These are phyloP conservation scores for Phyllostomus hastatus DNA, from an alignment of 2,113 vertebrate genomes.

Conservation along the genomic window DNA sequence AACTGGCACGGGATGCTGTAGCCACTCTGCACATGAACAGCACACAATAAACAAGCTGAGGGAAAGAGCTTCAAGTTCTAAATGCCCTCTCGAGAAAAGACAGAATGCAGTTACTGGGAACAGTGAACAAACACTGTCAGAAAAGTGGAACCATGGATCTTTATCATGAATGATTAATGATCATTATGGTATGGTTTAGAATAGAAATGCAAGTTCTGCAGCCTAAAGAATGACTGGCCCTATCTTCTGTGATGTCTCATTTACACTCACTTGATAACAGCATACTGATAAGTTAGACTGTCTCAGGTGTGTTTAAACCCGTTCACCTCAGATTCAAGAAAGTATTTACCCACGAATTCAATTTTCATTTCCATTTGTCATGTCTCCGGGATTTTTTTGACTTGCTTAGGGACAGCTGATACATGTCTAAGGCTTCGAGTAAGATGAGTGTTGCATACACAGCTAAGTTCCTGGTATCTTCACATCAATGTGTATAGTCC, in stretches of 20 bases:
- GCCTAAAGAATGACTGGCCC: neutral
- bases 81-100: constrained; percentile 75
- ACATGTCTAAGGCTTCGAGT: neutral
- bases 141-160: constrained; percentile 69
- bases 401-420: neutral
- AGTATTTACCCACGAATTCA: constrained; percentile 58
- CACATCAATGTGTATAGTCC: neutral
- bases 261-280: constrained; percentile 53
- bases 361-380: constrained; percentile 18
- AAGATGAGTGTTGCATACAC: neutral
- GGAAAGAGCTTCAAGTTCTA: constrained; percentile 65
- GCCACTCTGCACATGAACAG: constrained; percentile 63
- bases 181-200: constrained; percentile 8
- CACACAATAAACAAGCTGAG: constrained; percentile 71
- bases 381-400: constrained; percentile 17
- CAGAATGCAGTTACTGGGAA: constrained; percentile 69
- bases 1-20: constrained; percentile 62
- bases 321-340: constrained; percentile 12
- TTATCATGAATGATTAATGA: constrained; percentile 67
- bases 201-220: constrained; percentile 39
- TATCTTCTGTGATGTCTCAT: constrained; percentile 18
- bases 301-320: constrained; percentile 41
- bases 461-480: neutral
- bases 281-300: neutral
- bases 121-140: constrained; percentile 62